phyloP scores from a whole-genome alignment of 2,797 vertebrate species.

The Cuniculus paca region DNA sequence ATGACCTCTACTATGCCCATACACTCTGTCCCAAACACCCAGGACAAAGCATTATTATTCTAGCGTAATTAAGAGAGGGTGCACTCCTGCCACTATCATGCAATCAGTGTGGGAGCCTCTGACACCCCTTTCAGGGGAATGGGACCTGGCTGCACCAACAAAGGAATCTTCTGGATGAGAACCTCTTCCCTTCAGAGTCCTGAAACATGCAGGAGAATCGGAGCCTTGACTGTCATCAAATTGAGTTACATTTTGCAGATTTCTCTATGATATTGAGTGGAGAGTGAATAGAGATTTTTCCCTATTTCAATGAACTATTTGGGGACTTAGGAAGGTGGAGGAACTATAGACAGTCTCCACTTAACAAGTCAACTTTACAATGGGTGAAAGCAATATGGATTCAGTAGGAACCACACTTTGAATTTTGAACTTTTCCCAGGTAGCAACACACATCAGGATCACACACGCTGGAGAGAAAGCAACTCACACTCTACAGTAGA shows the following conservation, averaged over 20 bases:
- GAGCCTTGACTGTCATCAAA: background rate
- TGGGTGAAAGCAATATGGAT: background rate
- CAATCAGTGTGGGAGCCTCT: conserved; percentile 15
- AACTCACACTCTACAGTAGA: too few relatives aligned
- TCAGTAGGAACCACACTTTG: background rate
- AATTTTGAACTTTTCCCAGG: background rate
- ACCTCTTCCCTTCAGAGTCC: background rate
- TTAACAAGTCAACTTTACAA: background rate
- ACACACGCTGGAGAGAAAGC: background rate
- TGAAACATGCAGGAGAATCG: background rate
- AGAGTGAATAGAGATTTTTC: background rate
- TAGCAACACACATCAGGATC: background rate
- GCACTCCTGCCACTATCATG: background rate
- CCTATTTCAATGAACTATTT: background rate
- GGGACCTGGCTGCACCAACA: background rate
- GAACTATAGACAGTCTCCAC: background rate
- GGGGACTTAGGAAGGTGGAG: background rate
- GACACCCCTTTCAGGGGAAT: background rate
- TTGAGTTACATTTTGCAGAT: background rate
- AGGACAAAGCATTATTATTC: conserved; percentile 10
- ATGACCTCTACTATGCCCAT: background rate
- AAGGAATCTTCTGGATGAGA: background rate
- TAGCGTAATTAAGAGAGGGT: conserved; percentile 10
- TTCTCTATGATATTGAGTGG: background rate
- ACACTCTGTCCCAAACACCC: background rate